Evolutionary conservation across 2,113 vertebrate genomes (phyloP).

Genomic region (Columba livia): DNA sequence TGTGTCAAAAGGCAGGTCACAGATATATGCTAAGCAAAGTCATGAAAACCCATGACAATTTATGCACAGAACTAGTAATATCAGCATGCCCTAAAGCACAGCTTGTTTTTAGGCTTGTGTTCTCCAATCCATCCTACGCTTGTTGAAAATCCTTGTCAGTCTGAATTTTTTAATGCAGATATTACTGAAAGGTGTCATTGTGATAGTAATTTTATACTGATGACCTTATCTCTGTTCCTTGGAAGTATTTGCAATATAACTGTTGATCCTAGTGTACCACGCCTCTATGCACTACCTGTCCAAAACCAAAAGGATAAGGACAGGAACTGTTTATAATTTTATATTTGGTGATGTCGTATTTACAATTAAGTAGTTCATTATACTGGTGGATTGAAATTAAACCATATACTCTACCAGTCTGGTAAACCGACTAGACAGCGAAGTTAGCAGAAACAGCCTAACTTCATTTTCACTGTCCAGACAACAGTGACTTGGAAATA

Average conservation of each 20-base stretch:
- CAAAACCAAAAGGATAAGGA: not conserved
- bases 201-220: not conserved
- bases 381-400: not conserved
- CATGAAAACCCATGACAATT: not conserved
- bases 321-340: not conserved
- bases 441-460: not conserved
- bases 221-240: not conserved
- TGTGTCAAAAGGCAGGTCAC: slow-evolving; percentile 70
- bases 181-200: not conserved
- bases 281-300: not conserved
- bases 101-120: not conserved
- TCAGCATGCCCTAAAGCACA: not conserved
- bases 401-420: not conserved
- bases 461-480: not conserved
- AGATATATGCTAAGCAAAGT: not conserved
- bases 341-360: not conserved
- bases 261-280: not conserved
- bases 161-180: not conserved
- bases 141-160: not conserved
- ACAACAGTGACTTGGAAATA: not conserved
- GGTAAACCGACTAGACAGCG: not conserved
- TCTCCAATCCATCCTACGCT: not conserved
- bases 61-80: not conserved
- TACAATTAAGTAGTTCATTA: not conserved
- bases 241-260: not conserved